Evolutionary conservation across 64 coral and sea anemone genomes (phyloP), one percentile per base, ranked within the genome.

Genomic region (Acropora tenuis): DNA sequence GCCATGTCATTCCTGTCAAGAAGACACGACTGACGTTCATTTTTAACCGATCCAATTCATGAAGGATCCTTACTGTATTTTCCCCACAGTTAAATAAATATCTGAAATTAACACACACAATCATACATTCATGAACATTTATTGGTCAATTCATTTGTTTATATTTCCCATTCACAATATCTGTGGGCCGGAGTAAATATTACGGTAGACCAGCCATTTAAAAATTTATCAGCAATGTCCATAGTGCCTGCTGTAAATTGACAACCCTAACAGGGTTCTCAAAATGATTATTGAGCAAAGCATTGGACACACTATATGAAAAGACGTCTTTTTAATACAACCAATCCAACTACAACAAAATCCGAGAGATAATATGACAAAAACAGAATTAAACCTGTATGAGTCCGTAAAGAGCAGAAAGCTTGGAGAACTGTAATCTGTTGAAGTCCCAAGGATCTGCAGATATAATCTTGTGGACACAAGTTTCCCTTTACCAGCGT

Each of bases 81-180:
- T 94, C 93, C 48, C 93, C 88, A 79, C 93, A 94, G 80, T 94
- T 94, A 55, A 94, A 94, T 50, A 94, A 94, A 94, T 94, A 94
- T 73, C 93, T 94, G 53, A 47, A 89, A 82, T 78, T 40, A 93
- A 47, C 10, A 67, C 20, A 1, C 48, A 84, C n/a, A n/a, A n/a
- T n/a, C n/a, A 2, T 8, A 81, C 47, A 83, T 15, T 92, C 6
- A 77, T 41, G 8, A 45, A 83, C 30, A 18, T 76, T 30, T 30
- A 30, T 30, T 30, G 30, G 30, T 30, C 30, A 30, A 30, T 30
- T 30, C 30, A 30, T 30, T 30, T 30, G 30, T 30, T 30, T 30
- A 30, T 30, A 30, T 30, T 30, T 30, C 30, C 30, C 30, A 30
- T 30, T 30, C 30, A 30, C 30, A 30, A 30, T 30, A 30, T 30